Conservation (phyloP, 1,140 invertebrate genomes). For the Drosophila tropicalis region DNA sequence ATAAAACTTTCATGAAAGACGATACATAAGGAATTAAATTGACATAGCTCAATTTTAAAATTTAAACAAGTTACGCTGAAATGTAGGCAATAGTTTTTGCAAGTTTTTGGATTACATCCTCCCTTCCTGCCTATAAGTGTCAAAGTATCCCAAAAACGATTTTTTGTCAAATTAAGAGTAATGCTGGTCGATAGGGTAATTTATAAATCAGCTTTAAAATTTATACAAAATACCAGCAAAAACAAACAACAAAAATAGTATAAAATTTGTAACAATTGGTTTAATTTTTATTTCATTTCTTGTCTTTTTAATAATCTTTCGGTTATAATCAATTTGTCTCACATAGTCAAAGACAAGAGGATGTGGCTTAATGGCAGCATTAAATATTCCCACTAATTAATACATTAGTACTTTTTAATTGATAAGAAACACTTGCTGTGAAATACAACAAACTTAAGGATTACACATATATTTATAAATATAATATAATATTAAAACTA, state of each 20-base stretch:
- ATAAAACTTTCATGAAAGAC: conserved; percentile 69
- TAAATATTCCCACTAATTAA: conserved; percentile 32
- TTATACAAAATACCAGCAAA: conserved; percentile 68
- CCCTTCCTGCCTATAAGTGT: no score
- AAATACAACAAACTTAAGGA: conserved; percentile 41
- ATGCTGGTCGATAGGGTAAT: no score
- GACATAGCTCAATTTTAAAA: conserved; percentile 41
- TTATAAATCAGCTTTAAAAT: conserved; percentile 42
- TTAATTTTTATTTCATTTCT: no score
- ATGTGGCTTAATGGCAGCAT: no score
- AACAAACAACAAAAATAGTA: conserved; percentile 10
- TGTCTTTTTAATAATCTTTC: no score
- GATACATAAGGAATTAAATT: conserved; percentile 30
- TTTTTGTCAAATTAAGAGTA: no score
- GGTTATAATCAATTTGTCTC: no score
- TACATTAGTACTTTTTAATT: conserved; percentile 20
- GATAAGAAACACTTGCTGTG: not conserved
- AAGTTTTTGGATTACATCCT: no score
- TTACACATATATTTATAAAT: not conserved
- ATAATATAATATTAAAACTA: not conserved
- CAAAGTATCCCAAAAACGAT: no score
- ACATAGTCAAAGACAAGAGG: no score
- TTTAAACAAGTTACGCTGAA: conserved; percentile 53
- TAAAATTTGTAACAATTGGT: no score
- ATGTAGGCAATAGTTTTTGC: conserved; percentile 54